phyloP scores from a whole-genome alignment of 2,888 invertebrate species.

The Blastobasis lacticolella region DNA sequence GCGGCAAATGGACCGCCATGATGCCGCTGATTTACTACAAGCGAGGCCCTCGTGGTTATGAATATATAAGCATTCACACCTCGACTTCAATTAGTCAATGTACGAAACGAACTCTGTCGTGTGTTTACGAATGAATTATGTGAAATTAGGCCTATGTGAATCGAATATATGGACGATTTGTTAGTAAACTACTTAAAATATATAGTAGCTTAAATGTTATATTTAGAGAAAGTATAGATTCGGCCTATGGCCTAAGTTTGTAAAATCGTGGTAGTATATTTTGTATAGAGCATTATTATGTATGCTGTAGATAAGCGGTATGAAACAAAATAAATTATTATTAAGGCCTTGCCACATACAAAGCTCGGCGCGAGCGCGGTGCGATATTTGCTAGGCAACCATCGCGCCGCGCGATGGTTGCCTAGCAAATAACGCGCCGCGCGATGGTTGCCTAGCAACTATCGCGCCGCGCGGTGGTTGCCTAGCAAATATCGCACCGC shows the following conservation, averaged over 20 bases:
- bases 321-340: conserved; percentile 51
- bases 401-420: too few relatives aligned
- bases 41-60: conserved; percentile 68
- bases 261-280: conserved; percentile 68
- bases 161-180: conserved; percentile 31
- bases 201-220: conserved; percentile 60
- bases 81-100: conserved; percentile 20
- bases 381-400: too few relatives aligned
- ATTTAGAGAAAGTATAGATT: conserved; percentile 57
- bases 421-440: too few relatives aligned
- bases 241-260: conserved; percentile 55
- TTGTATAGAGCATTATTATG: conserved; percentile 58
- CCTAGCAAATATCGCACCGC: too few relatives aligned
- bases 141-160: conserved; percentile 21
- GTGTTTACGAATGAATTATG: conserved; percentile 11
- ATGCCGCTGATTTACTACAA: conserved; percentile 60
- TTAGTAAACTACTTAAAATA: conserved; percentile 34
- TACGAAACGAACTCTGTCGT: conserved; percentile 10
- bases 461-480: too few relatives aligned
- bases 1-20: conserved; percentile 61
- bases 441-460: too few relatives aligned
- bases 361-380: too few relatives aligned
- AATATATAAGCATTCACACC: conserved; percentile 28
- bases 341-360: too few relatives aligned
- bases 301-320: conserved; percentile 65